Percentiles rank a stretch among this genome's conserved stretches.
phyloP scores from a whole-genome alignment of 2,113 vertebrate genomes.

The Synchiropus splendidus region DNA sequence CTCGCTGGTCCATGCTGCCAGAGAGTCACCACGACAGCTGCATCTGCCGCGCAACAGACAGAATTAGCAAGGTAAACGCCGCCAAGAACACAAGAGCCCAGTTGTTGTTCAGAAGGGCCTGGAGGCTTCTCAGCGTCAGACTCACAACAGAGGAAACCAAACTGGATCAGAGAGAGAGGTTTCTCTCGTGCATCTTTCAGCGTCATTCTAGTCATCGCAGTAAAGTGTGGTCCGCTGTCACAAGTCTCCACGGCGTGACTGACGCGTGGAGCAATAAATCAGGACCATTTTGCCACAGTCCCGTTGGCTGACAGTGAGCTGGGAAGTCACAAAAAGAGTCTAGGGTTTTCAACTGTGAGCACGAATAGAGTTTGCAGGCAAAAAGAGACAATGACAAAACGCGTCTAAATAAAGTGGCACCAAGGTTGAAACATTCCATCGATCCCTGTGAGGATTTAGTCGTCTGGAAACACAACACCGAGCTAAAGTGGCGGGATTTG shows the following conservation, averaged over 20 bases:
- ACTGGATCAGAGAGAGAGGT: no score
- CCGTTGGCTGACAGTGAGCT: no score
- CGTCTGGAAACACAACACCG: constrained; percentile 44
- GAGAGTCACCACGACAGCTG: constrained; percentile 44
- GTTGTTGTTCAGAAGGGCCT: constrained; percentile 37
- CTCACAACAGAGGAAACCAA: background rate
- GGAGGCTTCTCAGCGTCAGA: background rate
- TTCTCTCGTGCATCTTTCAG: no score
- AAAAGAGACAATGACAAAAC: constrained; percentile 16
- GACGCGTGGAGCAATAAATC: no score
- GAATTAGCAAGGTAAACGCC: constrained; percentile 47
- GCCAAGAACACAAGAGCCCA: constrained; percentile 37
- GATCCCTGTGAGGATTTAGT: constrained; percentile 43
- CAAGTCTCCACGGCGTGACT: no score
- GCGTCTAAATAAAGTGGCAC: constrained; percentile 44
- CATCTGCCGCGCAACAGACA: constrained; percentile 30
- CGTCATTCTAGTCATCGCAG: no score
- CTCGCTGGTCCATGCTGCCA: constrained; percentile 14
- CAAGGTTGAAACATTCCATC: constrained; percentile 26
- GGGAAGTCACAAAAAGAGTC: no score
- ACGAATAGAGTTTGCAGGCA: background rate
- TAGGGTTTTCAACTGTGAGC: no score
- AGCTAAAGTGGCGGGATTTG: constrained; percentile 48
- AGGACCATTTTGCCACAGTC: no score
- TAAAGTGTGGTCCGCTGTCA: no score